Conservation (phyloP, 1,140 invertebrate genomes). For the Cotesia glomerata region DNA sequence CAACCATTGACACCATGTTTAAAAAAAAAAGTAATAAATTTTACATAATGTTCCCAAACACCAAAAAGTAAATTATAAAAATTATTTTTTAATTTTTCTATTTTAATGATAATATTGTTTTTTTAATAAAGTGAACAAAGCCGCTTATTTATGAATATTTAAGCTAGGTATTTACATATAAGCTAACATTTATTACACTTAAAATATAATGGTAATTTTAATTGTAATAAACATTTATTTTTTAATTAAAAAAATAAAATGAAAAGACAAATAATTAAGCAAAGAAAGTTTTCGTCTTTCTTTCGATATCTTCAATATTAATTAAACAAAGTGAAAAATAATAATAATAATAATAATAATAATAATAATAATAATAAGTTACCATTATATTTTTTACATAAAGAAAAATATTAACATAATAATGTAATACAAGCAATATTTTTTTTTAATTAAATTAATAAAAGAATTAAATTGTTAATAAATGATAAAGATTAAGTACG, state of each 20-base stretch:
- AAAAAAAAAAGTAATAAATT: too few species aligned
- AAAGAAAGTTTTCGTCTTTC: background rate
- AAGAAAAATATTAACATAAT: background rate
- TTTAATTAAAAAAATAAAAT: background rate
- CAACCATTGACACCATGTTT: background rate
- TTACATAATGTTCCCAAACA: too few species aligned
- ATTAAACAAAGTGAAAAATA: too few species aligned
- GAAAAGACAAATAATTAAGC: slow-evolving; percentile 15
- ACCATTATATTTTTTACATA: slow-evolving; percentile 42
- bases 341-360: too few species aligned
- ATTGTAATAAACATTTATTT: too few species aligned
- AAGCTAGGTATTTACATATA: slow-evolving; percentile 18
- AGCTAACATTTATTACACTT: background rate
- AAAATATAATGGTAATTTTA: slow-evolving; percentile 29
- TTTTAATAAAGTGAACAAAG: too few species aligned
- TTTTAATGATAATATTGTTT: too few species aligned
- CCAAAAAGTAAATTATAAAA: too few species aligned
- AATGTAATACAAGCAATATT: background rate
- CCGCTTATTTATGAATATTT: slow-evolving; percentile 8
- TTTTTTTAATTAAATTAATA: background rate
- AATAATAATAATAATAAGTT: slow-evolving; percentile 17
- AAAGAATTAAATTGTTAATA: background rate
- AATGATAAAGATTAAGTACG: background rate
- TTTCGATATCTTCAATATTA: slow-evolving; percentile 36
- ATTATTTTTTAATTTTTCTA: too few species aligned